Base-by-base conservation (phyloP, 2,797 vertebrate species). In the Pantherophis alleghaniensis region DNA sequence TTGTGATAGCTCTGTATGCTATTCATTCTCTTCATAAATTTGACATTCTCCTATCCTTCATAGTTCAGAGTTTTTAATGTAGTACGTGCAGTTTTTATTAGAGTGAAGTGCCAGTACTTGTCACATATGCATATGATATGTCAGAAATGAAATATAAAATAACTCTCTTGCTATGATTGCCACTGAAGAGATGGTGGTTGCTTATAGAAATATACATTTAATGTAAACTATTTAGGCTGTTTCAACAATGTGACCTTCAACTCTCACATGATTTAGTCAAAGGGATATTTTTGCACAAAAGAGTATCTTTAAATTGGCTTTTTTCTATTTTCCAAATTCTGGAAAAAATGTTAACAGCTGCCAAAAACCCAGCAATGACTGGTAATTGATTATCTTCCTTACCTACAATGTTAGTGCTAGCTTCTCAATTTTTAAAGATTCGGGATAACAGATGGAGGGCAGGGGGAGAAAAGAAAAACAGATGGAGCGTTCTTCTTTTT, bases 311-410 rank as follows among this genome's bases (percentile, higher is more conserved):
- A 92, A 95, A 92, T 94, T 94, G 94, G 53, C 90, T 95, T 95
- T 96, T 20, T 94, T 92, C 63, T 79, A 56, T 91, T 74, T 69
- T 92, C 55, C 16, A 0, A 91, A 13, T 0, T 32, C 94, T 91
- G 86, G 42, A 95, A 96, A 96, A 96, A 96, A 96, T 97, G 94
- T 95, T 96, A 95, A 95, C 97, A 97, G 97, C 97, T 97, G 97
- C 96, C 94, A 95, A 96, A 96, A 95, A 95, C 97, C 96, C 97
- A 96, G 95, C 95, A 96, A 93, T 95, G 92, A 95, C 94, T 96
- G 91, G 74, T 94, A 95, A 94, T 95, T 92, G 95, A 89, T 94
- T 96, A 93, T 95, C 92, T 93, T 93, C 90, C 95, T 91, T 95
- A 94, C 95, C 95, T 90, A 1, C 93, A 92, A 51, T 94, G 93